Percentiles rank a stretch among this genome's conserved stretches.
phyloP scores from a whole-genome alignment of 2,888 invertebrate genomes.

The Leuctra nigra region DNA sequence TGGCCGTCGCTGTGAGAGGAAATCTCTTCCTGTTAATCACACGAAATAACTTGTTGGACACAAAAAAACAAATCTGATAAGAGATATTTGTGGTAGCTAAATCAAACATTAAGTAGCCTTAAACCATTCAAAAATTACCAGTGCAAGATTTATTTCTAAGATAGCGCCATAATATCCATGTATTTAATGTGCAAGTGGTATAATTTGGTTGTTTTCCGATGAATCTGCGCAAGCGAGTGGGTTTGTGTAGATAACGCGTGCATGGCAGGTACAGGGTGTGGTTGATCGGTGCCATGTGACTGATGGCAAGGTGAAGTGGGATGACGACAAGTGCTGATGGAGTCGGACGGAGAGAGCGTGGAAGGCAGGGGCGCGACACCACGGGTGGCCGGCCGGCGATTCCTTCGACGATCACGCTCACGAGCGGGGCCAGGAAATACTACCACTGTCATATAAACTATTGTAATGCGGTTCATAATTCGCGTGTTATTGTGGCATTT shows the following conservation, averaged over 20 bases:
- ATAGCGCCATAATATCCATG: not conserved
- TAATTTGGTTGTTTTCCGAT: conserved; percentile 6
- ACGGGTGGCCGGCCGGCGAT: not conserved
- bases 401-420: not conserved
- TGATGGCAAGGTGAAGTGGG: conserved; percentile 3
- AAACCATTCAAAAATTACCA: not conserved
- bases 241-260: conserved; percentile 4
- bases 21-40: conserved; percentile 2
- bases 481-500: too few relatives aligned
- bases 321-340: conserved; percentile 10
- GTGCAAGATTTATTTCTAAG: not conserved
- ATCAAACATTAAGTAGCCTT: conserved; percentile 7
- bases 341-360: not conserved
- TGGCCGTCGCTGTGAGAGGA: not conserved
- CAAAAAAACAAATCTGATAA: conserved; percentile 3
- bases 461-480: too few relatives aligned
- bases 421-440: too few relatives aligned
- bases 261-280: conserved; percentile 1
- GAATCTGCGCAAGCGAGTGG: conserved; percentile 1
- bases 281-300: not conserved
- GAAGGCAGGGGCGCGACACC: not conserved
- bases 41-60: not conserved
- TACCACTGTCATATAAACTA: too few relatives aligned
- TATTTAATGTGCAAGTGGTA: not conserved
- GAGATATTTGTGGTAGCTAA: conserved; percentile 7